phyloP scores from a whole-genome alignment of 2,888 invertebrate species.

The Xestia rhomboidea region DNA sequence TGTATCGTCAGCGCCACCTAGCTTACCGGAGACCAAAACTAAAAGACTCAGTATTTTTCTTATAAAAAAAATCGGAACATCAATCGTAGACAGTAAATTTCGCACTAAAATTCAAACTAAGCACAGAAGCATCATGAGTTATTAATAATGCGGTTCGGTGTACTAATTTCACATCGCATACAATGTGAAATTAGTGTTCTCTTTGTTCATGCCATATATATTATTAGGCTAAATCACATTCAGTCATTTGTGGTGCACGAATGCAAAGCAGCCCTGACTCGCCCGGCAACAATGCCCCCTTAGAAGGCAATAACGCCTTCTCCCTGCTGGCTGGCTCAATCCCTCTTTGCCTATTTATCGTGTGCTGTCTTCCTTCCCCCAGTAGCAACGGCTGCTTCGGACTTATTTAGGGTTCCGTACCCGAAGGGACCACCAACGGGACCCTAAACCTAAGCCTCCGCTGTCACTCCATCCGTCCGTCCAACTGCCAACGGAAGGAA shows the following conservation, averaged over 20 bases:
- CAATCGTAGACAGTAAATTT: slow-evolving; percentile 68
- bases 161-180: no score
- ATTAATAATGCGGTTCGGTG: slow-evolving; percentile 3
- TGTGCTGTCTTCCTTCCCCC: slow-evolving; percentile 70
- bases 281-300: slow-evolving; percentile 69
- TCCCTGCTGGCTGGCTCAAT: slow-evolving; percentile 69
- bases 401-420: slow-evolving; percentile 42
- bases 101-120: slow-evolving; percentile 49
- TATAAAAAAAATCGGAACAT: no score
- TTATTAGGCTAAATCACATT: slow-evolving; percentile 57
- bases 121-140: slow-evolving; percentile 18
- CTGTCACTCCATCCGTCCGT: no score
- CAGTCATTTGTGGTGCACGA: slow-evolving; percentile 62
- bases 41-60: no score
- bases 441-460: no score
- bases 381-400: slow-evolving; percentile 64
- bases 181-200: slow-evolving; percentile 29
- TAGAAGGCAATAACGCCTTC: slow-evolving; percentile 73
- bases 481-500: no score
- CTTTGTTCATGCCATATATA: slow-evolving; percentile 52
- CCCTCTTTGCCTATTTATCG: slow-evolving; percentile 77
- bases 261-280: slow-evolving; percentile 64
- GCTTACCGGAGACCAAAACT: no score
- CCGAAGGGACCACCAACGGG: no score
- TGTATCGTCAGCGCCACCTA: no score